Evolutionary conservation across 1,140 invertebrate genomes (phyloP).

Genomic region (Lethrus apterus): DNA sequence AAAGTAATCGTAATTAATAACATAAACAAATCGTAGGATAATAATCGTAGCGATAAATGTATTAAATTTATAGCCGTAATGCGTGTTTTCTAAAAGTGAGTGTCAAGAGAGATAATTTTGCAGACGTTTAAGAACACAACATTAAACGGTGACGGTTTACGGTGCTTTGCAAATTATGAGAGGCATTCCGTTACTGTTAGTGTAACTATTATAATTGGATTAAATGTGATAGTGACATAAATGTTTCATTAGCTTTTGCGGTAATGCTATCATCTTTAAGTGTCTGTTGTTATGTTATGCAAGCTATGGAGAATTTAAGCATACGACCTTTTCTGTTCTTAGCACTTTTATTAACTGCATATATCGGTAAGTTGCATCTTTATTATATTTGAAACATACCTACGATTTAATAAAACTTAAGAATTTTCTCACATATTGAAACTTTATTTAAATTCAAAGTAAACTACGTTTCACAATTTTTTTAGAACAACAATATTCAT

Average conservation of each 20-base stretch:
- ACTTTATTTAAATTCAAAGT: no score
- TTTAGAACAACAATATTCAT: no score
- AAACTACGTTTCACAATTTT: no score
- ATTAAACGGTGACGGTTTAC: neutral
- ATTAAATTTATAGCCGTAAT: no score
- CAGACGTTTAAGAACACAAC: neutral
- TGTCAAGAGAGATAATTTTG: neutral
- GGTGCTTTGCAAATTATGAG: neutral
- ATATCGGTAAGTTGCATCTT: slow-evolving; percentile 13
- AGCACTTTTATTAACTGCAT: slow-evolving; percentile 3
- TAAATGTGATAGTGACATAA: neutral
- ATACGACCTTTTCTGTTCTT: slow-evolving; percentile 10
- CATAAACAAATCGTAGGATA: neutral
- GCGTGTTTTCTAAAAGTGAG: no score
- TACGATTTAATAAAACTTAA: no score
- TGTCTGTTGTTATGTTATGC: slow-evolving; percentile 7
- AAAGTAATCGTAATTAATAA: neutral
- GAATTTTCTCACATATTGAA: no score
- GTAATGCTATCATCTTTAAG: slow-evolving; percentile 1
- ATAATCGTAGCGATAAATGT: no score
- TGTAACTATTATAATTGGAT: neutral
- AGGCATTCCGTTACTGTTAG: neutral
- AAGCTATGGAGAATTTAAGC: slow-evolving; percentile 11
- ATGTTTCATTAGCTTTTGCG: slow-evolving; percentile 2
- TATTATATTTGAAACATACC: no score